Conservation (phyloP, 2,888 invertebrate species). For the Peribatodes rhomboidaria region DNA sequence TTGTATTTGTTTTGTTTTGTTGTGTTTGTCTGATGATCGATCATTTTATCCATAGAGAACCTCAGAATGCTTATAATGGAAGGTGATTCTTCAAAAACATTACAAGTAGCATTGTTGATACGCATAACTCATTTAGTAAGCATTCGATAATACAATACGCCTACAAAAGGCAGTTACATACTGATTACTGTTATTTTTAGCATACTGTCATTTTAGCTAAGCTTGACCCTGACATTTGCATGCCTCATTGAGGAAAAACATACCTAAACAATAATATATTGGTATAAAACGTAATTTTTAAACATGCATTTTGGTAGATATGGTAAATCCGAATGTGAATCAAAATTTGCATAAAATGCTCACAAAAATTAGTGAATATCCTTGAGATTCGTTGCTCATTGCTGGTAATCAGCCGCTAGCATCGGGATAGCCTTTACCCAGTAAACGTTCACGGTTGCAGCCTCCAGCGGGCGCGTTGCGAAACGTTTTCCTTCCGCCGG, state of each 20-base stretch:
- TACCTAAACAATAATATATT: too few species aligned
- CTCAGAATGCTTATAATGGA: background rate
- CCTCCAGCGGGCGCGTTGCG: slow-evolving; percentile 54
- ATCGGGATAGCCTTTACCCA: slow-evolving; percentile 47
- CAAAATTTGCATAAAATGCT: background rate
- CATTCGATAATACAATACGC: too few species aligned
- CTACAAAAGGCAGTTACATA: too few species aligned
- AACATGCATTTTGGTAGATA: too few species aligned
- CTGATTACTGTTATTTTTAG: too few species aligned
- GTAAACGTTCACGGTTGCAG: slow-evolving; percentile 47
- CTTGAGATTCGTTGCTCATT: slow-evolving; percentile 12
- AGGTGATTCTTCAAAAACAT: background rate
- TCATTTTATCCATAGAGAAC: background rate
- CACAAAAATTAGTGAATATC: slow-evolving; percentile 31
- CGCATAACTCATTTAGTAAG: too few species aligned
- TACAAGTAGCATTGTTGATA: background rate
- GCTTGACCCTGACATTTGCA: too few species aligned
- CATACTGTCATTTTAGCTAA: too few species aligned
- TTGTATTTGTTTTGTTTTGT: background rate
- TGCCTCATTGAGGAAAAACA: too few species aligned
- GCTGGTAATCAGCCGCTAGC: slow-evolving; percentile 27
- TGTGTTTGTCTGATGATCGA: too few species aligned
- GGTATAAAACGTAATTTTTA: too few species aligned
- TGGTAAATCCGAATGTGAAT: background rate
- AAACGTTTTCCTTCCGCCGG: slow-evolving; percentile 75